Conservation (phyloP, 2,113 vertebrate genomes). For the Limnothrissa miodon region DNA sequence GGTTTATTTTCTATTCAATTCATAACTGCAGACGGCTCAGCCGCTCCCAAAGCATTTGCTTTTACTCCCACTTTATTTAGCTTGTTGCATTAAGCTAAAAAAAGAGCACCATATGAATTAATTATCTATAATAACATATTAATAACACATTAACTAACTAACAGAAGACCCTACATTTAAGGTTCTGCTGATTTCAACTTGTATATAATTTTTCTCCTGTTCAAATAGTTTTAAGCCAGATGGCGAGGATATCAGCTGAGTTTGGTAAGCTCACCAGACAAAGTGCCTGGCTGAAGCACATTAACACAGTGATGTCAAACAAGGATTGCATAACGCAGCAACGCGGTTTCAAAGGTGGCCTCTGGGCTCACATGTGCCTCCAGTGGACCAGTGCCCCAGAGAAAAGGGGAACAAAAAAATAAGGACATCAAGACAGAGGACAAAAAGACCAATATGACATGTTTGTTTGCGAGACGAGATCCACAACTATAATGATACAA, state of each 20-base stretch:
- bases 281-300: background rate
- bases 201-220: background rate
- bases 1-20: background rate
- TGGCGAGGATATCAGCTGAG: background rate
- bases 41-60: background rate
- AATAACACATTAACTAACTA: too few relatives aligned
- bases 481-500: background rate
- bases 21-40: background rate
- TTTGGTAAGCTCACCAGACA: background rate
- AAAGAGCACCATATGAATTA: too few relatives aligned
- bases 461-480: background rate
- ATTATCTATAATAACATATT: too few relatives aligned
- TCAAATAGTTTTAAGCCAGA: background rate
- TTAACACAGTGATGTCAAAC: slow-evolving; percentile 7
- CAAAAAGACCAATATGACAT: background rate
- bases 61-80: background rate
- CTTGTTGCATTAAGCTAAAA: too few relatives aligned
- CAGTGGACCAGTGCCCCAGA: background rate
- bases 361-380: background rate
- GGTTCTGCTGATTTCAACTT: background rate
- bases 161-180: background rate
- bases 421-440: background rate
- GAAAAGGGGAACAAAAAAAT: background rate
- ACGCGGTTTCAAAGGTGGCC: background rate
- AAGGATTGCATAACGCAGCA: background rate